These are phyloP conservation scores for Lasioglossum zephyrum DNA, from an alignment of 2,888 invertebrate species.

Conservation along the genomic window DNA sequence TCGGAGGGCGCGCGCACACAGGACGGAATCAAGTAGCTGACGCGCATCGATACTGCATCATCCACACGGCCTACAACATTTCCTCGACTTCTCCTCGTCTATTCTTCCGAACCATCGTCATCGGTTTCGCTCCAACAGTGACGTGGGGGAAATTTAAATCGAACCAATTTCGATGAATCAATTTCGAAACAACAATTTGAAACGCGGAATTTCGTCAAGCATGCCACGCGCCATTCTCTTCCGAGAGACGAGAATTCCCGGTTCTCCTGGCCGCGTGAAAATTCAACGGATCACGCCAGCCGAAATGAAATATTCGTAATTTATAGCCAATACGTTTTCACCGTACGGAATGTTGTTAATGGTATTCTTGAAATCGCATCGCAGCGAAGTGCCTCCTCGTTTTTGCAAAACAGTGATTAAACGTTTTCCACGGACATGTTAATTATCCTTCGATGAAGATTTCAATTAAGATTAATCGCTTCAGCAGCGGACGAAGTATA, in stretches of 20 bases:
- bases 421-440: constrained; percentile 1
- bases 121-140: constrained; percentile 1
- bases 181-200: constrained; percentile 27
- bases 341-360: neutral
- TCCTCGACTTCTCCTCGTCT: neutral
- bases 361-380: neutral
- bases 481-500: neutral
- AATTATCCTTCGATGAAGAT: neutral
- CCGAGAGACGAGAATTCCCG: neutral
- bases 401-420: neutral
- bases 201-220: constrained; percentile 5
- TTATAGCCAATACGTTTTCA: neutral
- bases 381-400: neutral
- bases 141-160: constrained; percentile 36
- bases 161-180: constrained; percentile 25
- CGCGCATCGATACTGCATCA: constrained; percentile 22
- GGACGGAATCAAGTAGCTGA: constrained; percentile 29
- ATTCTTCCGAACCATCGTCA: constrained; percentile 17
- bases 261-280: neutral
- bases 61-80: neutral
- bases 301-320: constrained; percentile 3
- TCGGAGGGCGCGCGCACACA: constrained; percentile 13
- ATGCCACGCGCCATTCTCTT: neutral
- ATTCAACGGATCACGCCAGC: neutral
- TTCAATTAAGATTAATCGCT: constrained; percentile 36